Percentiles rank a stretch among this genome's conserved stretches.
Conservation (phyloP, 2,113 vertebrate genomes). For the Myxocyprinus asiaticus region DNA sequence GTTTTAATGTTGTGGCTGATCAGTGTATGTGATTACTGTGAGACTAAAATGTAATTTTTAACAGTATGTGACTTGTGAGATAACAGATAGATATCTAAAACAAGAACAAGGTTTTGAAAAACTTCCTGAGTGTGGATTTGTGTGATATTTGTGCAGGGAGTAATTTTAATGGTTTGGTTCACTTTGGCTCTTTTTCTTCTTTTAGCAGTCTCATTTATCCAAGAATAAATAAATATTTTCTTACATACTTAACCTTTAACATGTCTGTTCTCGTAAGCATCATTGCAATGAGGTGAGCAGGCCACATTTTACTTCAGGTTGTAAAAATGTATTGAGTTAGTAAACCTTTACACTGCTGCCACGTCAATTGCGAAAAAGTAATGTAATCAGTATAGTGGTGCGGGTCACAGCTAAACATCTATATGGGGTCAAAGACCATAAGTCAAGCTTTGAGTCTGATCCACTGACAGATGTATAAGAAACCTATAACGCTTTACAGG, state of each 20-base stretch:
- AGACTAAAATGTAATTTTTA: too few species aligned
- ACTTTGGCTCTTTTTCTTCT: not conserved
- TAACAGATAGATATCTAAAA: too few species aligned
- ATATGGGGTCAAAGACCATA: not conserved
- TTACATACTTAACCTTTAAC: not conserved
- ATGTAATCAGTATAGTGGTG: constrained; percentile 25
- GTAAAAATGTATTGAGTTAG: constrained; percentile 2
- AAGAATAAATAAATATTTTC: not conserved
- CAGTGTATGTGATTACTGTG: too few species aligned
- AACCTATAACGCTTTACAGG: too few species aligned
- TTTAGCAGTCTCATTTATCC: constrained; percentile 21
- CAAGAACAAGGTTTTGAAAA: not conserved
- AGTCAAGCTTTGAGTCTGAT: constrained; percentile 1
- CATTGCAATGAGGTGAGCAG: not conserved
- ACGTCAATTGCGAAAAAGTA: constrained; percentile 18
- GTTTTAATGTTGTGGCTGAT: too few species aligned
- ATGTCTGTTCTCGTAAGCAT: not conserved
- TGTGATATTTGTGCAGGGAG: not conserved
- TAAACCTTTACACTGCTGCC: constrained; percentile 12
- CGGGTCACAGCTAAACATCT: not conserved
- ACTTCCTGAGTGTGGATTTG: not conserved
- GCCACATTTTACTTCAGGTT: not conserved
- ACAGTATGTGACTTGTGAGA: too few species aligned
- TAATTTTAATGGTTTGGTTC: too few species aligned
- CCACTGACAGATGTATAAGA: too few species aligned